Base-by-base conservation (phyloP, 2,797 vertebrate genomes). In the Lophotriccus pileatus region DNA sequence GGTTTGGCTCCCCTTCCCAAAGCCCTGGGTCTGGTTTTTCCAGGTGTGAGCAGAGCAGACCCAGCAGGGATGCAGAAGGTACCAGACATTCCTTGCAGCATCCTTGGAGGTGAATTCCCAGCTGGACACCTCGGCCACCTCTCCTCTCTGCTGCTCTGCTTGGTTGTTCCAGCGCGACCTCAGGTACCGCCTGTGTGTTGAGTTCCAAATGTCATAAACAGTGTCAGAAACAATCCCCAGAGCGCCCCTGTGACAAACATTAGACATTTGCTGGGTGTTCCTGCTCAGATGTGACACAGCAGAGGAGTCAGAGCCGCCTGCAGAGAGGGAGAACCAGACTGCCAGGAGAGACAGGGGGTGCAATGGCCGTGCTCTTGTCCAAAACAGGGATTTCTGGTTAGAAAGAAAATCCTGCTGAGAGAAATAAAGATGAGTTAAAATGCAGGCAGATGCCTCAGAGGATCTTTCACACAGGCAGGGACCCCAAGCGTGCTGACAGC, bases 401-500 rank as follows among this genome's bases (percentile, higher is more conserved):
- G 76, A 94, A 90, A 70, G 24, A 75, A 84, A 91, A 70, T 25
- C 18, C 36, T 55, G 58, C 43, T 47, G 34, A 14, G 32, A 77
- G 70, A 66, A 50, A 60, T 76, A 44, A 56, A 63, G 67, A 84
- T 47, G 52, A 86, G 49, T 53, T 92, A 39, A 92, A 79, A 70
- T 34, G 77, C 22, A 82, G 87, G 88, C 52, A 5, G 76, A 37
- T 87, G 89, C 70, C 87, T 89, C 1, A 0, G 56, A 94, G 72
- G 56, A 62, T 76, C 10, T 60, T 91, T 77, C 70, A 39, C 15
- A 68, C 72, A 37, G 84, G 75, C 47, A 43, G 85, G 39, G 92
- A 96, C 93, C 83, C 78, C 73, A 85, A 30, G 78, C 1, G 5
- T 49, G 84, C 82, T 97, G 95, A 96, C 92, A 95, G 95, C 64